These are phyloP conservation scores for Vicugna pacos DNA, from an alignment of 2,113 vertebrate species.

Conservation along the genomic window DNA sequence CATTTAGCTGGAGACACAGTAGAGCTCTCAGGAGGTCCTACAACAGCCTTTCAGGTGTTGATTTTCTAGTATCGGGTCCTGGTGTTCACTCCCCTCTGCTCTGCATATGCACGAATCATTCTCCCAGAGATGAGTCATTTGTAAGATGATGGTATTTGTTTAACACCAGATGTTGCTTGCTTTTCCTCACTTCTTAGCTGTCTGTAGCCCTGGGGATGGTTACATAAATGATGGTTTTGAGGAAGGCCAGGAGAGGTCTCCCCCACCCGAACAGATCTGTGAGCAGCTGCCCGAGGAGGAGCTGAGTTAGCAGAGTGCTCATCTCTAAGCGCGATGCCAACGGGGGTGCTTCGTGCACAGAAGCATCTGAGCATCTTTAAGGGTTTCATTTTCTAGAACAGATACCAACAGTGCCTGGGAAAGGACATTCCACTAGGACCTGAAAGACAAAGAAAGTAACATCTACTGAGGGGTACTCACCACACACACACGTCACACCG, in stretches of 20 bases:
- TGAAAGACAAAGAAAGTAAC: background rate
- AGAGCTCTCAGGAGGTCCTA: background rate
- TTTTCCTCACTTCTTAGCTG: background rate
- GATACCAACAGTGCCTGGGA: no score
- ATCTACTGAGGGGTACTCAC: background rate
- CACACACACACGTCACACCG: background rate
- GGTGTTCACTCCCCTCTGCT: background rate
- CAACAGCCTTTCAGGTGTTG: background rate
- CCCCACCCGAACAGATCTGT: background rate
- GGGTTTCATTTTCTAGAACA: background rate
- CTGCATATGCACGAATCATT: background rate
- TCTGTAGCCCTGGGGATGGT: background rate
- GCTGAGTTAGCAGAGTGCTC: fast-evolving
- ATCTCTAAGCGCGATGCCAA: background rate
- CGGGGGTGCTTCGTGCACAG: background rate
- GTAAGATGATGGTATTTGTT: conserved; percentile 62
- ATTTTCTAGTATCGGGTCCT: background rate
- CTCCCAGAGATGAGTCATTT: background rate
- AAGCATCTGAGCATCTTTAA: background rate
- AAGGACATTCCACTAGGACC: background rate
- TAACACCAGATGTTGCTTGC: conserved; percentile 38
- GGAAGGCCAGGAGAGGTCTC: background rate
- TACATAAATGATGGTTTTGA: background rate
- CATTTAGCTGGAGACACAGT: background rate
- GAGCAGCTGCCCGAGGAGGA: background rate